Evolutionary conservation across 2,797 vertebrate genomes (phyloP).

Genomic region (Synanceia verrucosa): DNA sequence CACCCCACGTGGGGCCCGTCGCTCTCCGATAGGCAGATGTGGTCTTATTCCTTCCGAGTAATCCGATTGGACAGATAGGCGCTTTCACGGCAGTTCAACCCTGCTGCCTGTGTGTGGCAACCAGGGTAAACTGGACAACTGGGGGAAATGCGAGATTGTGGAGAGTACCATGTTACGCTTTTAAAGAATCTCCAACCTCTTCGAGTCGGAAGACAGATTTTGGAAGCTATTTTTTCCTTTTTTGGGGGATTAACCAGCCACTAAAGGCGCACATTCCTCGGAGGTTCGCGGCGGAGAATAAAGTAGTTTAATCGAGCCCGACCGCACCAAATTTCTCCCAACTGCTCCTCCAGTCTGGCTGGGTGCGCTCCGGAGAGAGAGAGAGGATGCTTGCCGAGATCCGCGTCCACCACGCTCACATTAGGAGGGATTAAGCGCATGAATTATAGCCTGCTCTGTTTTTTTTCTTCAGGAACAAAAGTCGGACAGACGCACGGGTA

Average conservation of each 20-base stretch:
- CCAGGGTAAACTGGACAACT: slow-evolving; percentile 78
- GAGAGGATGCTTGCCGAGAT: slow-evolving; percentile 73
- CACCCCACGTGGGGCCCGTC: slow-evolving; percentile 87
- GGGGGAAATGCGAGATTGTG: slow-evolving; percentile 77
- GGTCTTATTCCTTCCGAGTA: slow-evolving; percentile 74
- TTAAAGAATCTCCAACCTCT: slow-evolving; percentile 73
- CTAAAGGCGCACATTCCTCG: slow-evolving; percentile 62
- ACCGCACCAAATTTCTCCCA: slow-evolving; percentile 66
- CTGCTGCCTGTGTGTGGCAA: slow-evolving; percentile 87
- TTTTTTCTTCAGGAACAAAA: slow-evolving; percentile 49
- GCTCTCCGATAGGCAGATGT: slow-evolving; percentile 79
- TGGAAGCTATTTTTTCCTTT: slow-evolving; percentile 49
- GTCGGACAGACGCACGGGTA: slow-evolving; percentile 62
- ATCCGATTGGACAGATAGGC: slow-evolving; percentile 86
- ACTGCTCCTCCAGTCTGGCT: slow-evolving; percentile 53
- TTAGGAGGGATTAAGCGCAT: slow-evolving; percentile 69
- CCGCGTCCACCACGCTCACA: slow-evolving; percentile 54
- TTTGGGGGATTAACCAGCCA: slow-evolving; percentile 68
- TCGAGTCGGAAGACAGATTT: slow-evolving; percentile 72
- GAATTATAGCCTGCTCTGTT: slow-evolving; percentile 40
- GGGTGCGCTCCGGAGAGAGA: slow-evolving; percentile 63
- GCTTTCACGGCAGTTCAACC: slow-evolving; percentile 88
- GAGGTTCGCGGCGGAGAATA: slow-evolving; percentile 73
- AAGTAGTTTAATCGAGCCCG: slow-evolving; percentile 73
- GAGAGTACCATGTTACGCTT: slow-evolving; percentile 79